These are phyloP conservation scores for Intellagama lesueurii DNA, from an alignment of 2,797 vertebrate species.

Conservation along the genomic window DNA sequence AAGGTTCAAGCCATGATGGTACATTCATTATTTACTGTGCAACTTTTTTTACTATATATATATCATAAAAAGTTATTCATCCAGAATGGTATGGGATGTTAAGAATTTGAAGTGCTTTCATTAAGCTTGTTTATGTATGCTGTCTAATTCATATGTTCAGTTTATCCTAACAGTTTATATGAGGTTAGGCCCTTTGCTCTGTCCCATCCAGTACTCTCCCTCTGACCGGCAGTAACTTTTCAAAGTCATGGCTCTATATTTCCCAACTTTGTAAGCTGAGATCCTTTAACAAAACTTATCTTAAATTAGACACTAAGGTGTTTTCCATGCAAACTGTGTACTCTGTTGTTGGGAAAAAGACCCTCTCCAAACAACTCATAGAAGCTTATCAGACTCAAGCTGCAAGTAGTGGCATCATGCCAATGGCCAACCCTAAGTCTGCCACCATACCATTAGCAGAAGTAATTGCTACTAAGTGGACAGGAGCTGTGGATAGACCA, in stretches of 20 bases:
- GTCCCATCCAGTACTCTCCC: background rate
- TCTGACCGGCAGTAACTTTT: background rate
- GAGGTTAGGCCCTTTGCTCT: background rate
- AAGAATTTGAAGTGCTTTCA: background rate
- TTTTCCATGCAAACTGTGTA: background rate
- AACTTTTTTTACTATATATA: background rate
- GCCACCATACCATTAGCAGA: background rate
- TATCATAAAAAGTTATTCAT: background rate
- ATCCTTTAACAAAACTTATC: background rate
- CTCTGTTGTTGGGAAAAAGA: background rate
- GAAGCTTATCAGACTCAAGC: background rate
- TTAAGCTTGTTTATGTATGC: background rate
- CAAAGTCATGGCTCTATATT: background rate
- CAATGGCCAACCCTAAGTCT: background rate
- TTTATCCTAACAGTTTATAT: background rate
- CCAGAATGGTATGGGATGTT: background rate
- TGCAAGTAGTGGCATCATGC: background rate
- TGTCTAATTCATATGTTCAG: no score
- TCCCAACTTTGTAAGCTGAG: background rate
- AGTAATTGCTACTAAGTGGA: background rate
- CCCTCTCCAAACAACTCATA: background rate
- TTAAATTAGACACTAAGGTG: no score
- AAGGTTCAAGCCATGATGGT: background rate
- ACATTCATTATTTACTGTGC: background rate
- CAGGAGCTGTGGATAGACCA: background rate